Conservation (phyloP, 2,797 vertebrate species). For the Myotis pilosus region DNA sequence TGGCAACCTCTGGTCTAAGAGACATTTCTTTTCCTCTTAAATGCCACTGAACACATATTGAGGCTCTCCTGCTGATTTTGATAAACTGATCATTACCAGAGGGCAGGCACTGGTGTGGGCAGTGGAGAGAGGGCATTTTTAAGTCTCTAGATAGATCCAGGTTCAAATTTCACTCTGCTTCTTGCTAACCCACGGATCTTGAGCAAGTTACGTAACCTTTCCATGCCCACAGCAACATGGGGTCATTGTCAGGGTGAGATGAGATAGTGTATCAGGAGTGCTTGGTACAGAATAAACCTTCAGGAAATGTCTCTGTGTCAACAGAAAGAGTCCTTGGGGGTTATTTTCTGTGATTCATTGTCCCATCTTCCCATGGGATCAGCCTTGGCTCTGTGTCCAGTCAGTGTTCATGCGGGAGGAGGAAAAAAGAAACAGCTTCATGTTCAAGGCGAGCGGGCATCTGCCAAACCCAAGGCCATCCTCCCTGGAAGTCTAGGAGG, state of each 20-base stretch:
- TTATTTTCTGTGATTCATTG: not conserved
- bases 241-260: not conserved
- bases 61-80: not conserved
- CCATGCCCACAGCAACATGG: not conserved
- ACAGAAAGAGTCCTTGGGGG: not conserved
- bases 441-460: not conserved
- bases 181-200: not conserved
- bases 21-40: not conserved
- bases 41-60: not conserved
- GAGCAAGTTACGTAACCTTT: not conserved
- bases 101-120: no score
- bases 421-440: not conserved
- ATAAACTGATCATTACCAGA: not conserved
- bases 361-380: not conserved
- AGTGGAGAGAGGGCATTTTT: not conserved
- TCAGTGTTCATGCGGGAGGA: not conserved
- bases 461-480: not conserved
- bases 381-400: not conserved
- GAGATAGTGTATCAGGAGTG: not conserved
- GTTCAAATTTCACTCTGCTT: not conserved
- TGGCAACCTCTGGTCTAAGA: not conserved
- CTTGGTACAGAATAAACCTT: not conserved
- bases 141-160: not conserved
- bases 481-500: not conserved
- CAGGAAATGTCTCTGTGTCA: not conserved